Evolutionary conservation across 2,113 vertebrate genomes (phyloP), one percentile per base, ranked within the genome.

Genomic region (Tinamus guttatus): DNA sequence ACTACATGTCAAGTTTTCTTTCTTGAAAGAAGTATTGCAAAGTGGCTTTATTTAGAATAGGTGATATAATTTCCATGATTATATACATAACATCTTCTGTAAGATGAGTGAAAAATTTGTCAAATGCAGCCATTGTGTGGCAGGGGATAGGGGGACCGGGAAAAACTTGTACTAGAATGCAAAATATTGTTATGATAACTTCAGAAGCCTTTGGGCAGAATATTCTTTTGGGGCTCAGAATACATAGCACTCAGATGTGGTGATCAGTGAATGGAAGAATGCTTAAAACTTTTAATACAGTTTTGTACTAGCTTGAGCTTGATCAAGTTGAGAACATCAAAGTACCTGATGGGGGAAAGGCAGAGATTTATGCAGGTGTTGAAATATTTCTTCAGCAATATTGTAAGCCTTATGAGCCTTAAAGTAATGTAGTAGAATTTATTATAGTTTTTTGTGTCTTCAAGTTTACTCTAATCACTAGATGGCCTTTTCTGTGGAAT

Each of bases 391-490:
- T 43, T n/a, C 60, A 0, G 14, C 1, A 30, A 27, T 64, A 25
- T 45, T 5, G 5, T 67, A 62, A 77, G 14, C 34, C 56, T 43
- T 69, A 49, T 38, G 41, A 73, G 45, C 58, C 32, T 11, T 20
- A 21, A 41, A 11, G 11, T 63, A 54, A 41, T 74, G 17, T 0
- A 1, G 25, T 63, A 47, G 11, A 49, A 25, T 49, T 75, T 8
- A 67, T 86, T 86, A 89, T 51, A 90, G 17, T 9, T 91, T 74
- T 87, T 89, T 2, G 2, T 81, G 12, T 71, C 38, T 94, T 85
- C 5, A 52, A 9, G 9, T 59, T 59, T 49, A 8, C 11, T 80
- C 25, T 68, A 79, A 47, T 20, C 4, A 32, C 21, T 4, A 89
- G 6, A 10, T 87, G 4, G 10, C 4, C 2, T 69, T 73, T 89